Conservation (phyloP, 2,113 vertebrate genomes). For the Cheirogaleus medius region DNA sequence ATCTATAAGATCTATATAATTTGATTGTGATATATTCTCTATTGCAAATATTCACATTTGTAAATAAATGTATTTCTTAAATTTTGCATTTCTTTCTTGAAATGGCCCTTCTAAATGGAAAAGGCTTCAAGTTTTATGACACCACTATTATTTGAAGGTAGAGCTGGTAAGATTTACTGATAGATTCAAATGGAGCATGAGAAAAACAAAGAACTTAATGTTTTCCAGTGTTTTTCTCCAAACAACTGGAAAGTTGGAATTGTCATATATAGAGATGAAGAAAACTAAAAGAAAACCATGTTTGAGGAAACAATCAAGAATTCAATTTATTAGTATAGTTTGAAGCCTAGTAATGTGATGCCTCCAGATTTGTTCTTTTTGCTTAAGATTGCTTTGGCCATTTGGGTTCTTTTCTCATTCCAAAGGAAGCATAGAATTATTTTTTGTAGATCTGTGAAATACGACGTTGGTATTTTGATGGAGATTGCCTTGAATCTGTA, state of each 20-base stretch:
- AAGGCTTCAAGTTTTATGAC: neutral
- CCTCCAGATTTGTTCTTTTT: no score
- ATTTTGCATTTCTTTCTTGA: neutral
- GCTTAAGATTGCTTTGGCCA: no score
- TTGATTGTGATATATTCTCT: neutral
- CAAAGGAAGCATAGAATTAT: no score
- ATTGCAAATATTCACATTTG: neutral
- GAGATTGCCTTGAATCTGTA: no score
- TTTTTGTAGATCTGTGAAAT: no score
- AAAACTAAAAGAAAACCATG: neutral
- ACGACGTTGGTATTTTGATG: no score
- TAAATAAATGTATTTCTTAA: neutral
- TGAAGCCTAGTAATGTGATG: no score
- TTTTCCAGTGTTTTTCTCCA: neutral
- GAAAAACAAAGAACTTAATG: neutral
- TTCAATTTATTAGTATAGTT: neutral
- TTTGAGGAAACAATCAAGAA: neutral
- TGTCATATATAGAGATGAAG: neutral
- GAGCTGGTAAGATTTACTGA: neutral
- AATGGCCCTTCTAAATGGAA: neutral
- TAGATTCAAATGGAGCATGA: rapidly evolving
- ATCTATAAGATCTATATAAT: no score
- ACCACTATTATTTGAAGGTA: neutral
- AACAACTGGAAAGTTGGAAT: neutral
- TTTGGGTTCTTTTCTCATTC: no score